Conservation (phyloP, 2,113 vertebrate genomes). For the Clinocottus analis region DNA sequence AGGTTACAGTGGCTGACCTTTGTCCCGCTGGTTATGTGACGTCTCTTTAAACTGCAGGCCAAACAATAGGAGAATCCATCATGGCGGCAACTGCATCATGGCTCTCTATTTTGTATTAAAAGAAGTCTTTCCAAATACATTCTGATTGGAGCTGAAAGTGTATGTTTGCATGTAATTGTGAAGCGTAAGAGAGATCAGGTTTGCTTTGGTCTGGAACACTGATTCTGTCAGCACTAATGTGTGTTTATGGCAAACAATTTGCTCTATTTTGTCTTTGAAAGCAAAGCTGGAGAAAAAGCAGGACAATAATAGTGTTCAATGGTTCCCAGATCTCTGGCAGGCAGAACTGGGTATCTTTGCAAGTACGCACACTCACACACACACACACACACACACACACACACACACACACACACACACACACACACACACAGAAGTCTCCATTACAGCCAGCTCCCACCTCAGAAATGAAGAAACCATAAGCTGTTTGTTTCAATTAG, state of each 20-base stretch:
- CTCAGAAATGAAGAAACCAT: slow-evolving; percentile 72
- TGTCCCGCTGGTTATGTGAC: slow-evolving; percentile 4
- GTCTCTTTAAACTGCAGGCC: not conserved
- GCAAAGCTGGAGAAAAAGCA: slow-evolving; percentile 64
- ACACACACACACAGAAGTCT: slow-evolving; percentile 52
- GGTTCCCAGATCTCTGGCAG: slow-evolving; percentile 72
- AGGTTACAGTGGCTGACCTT: not conserved
- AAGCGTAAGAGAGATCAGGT: slow-evolving; percentile 38
- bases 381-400: slow-evolving; percentile 49
- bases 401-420: slow-evolving; percentile 33
- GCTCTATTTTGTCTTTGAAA: slow-evolving; percentile 62
- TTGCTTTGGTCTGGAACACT: slow-evolving; percentile 46
- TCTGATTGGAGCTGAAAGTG: slow-evolving; percentile 27
- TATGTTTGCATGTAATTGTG: slow-evolving; percentile 53
- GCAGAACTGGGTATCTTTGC: slow-evolving; percentile 32
- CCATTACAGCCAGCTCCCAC: slow-evolving; percentile 58
- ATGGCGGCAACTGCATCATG: not conserved
- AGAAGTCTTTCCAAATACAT: slow-evolving; percentile 21
- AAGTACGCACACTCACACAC: slow-evolving; percentile 9
- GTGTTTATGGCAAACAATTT: slow-evolving; percentile 63
- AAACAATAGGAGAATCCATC: slow-evolving; percentile 12
- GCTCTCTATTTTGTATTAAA: slow-evolving; percentile 19
- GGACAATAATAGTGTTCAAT: slow-evolving; percentile 66
- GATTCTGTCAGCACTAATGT: slow-evolving; percentile 55
- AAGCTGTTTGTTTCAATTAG: slow-evolving; percentile 80